These are phyloP conservation scores for Drosophila macrothrix DNA, from an alignment of 2,888 invertebrate genomes.

Conservation along the genomic window DNA sequence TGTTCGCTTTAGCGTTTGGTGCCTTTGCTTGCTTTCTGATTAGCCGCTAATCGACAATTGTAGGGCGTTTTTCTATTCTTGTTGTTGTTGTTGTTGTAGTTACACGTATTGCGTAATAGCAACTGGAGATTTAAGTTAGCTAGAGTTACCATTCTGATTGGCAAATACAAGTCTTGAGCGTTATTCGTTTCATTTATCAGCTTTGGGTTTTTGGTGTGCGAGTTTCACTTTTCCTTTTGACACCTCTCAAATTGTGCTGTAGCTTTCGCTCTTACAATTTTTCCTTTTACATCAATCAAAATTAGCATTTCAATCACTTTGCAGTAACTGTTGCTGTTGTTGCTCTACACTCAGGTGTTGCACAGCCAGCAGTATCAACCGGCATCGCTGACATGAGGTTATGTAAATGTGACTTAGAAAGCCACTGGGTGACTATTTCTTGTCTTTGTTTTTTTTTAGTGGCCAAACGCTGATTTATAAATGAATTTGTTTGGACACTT, in stretches of 20 bases:
- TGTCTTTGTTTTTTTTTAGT: not conserved
- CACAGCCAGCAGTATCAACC: conserved; percentile 18
- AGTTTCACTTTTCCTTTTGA: conserved; percentile 73
- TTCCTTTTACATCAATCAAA: conserved; percentile 66
- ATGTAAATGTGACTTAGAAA: conserved; percentile 53
- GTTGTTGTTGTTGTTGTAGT: conserved; percentile 18
- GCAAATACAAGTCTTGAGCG: conserved; percentile 27
- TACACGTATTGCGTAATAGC: conserved; percentile 52
- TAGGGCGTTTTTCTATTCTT: conserved; percentile 36
- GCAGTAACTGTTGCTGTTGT: conserved; percentile 17
- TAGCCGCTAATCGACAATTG: conserved; percentile 55
- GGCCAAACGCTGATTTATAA: conserved; percentile 29
- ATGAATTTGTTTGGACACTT: conserved; percentile 22
- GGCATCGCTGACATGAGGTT: conserved; percentile 36
- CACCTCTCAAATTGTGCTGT: conserved; percentile 60
- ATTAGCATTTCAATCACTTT: conserved; percentile 74
- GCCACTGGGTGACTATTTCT: conserved; percentile 19
- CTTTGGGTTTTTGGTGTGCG: conserved; percentile 18
- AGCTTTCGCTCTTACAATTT: conserved; percentile 64
- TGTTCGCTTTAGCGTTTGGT: conserved; percentile 44
- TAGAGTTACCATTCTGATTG: conserved; percentile 41
- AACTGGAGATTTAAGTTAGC: not conserved
- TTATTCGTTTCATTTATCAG: conserved; percentile 44
- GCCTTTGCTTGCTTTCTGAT: conserved; percentile 52
- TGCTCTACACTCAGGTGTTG: conserved; percentile 3